Conservation (phyloP, 2,113 vertebrate species). For the Fukomys damarensis region DNA sequence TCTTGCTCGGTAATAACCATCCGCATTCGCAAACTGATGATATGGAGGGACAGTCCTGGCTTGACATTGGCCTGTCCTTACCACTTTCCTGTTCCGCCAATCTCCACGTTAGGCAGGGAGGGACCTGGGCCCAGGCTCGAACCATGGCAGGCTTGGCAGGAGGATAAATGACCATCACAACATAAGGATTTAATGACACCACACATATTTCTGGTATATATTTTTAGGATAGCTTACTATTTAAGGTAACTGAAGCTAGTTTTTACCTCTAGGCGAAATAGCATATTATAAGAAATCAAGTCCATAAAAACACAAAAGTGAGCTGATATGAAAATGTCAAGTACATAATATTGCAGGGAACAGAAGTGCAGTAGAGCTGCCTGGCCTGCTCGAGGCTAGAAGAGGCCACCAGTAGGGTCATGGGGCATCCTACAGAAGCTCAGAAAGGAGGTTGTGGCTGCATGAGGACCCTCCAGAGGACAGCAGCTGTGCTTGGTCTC, state of each 20-base stretch:
- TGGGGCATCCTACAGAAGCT: background rate
- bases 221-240: background rate
- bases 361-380: background rate
- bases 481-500: background rate
- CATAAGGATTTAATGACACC: background rate
- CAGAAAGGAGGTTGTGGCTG: rapidly evolving
- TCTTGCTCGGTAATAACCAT: background rate
- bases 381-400: rapidly evolving
- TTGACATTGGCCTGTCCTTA: background rate
- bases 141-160: background rate
- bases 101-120: background rate
- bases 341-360: background rate
- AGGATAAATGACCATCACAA: background rate
- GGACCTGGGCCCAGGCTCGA: background rate
- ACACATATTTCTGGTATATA: no score
- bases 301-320: background rate
- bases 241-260: background rate
- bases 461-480: background rate
- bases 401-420: rapidly evolving
- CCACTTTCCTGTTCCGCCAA: background rate
- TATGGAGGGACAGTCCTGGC: background rate
- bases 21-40: background rate
- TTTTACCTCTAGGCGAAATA: background rate
- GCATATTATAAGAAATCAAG: background rate
- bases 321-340: background rate